phyloP scores from a whole-genome alignment of 2,797 vertebrate species.

The Phataginus tricuspis region DNA sequence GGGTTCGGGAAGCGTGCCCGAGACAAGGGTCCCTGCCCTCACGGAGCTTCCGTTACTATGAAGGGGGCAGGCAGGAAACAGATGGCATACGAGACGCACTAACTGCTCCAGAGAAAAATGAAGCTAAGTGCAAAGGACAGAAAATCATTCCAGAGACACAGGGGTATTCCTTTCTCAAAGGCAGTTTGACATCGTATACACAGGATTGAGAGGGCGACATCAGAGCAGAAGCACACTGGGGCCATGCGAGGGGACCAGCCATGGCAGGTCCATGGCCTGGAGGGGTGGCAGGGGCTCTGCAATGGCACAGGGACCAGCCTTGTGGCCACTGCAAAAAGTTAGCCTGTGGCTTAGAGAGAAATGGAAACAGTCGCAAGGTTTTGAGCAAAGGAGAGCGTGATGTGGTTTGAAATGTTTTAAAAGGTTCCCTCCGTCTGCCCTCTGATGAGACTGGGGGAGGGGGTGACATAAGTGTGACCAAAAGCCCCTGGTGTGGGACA shows the following conservation, averaged over 20 bases:
- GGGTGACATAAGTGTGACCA: neutral
- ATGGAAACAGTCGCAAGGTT: neutral
- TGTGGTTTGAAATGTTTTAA: neutral
- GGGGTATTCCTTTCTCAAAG: neutral
- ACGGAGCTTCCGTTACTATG: neutral
- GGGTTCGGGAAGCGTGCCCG: too few species aligned
- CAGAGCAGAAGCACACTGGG: neutral
- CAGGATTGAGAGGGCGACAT: neutral
- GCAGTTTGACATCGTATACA: neutral
- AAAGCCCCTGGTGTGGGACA: neutral
- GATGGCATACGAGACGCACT: accelerated
- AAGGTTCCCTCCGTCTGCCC: neutral
- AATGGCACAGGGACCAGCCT: neutral
- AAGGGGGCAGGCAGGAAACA: neutral
- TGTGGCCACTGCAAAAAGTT: neutral
- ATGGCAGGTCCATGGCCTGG: neutral
- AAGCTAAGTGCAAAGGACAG: neutral
- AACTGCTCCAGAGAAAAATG: neutral
- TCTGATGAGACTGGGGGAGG: neutral
- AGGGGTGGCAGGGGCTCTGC: too few species aligned
- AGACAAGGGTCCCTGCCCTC: neutral
- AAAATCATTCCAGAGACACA: neutral
- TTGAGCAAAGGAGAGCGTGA: neutral
- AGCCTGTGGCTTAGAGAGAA: neutral
- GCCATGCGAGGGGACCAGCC: neutral